Base-by-base conservation (phyloP, 2,797 vertebrate genomes). In the Dipus sagitta region DNA sequence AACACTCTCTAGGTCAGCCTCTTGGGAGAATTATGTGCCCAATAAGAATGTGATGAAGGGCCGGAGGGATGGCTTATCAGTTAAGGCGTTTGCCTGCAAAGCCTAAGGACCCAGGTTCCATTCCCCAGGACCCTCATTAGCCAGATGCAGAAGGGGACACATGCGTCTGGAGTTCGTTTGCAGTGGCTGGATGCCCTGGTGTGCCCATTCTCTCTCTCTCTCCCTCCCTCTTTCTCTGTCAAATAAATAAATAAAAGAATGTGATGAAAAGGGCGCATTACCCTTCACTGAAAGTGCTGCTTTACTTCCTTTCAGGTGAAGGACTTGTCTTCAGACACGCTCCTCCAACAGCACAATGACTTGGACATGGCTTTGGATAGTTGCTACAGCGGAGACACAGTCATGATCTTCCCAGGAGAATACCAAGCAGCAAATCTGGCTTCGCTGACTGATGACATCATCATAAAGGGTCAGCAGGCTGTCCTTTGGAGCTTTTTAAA, bases 401-500 rank as follows among this genome's bases (percentile, higher is more conserved):
- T 96, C 0, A 92, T 97, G 0, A 70, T 98, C 94, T 98, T 98
- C 75, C 98, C 98, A 70, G 97, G 97, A 86, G 96, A 98, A 94
- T 94, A 98, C 52, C 84, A 98, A 94, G 97, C 98, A 93, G 15
- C 87, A 77, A 98, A 97, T 30, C 95, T 98, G 88, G 88, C 96
- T 80, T 96, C 98, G 86, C 87, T 98, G 95, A 97, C 97, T 54
- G 97, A 98, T 87, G 96, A 97, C 96, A 97, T 98, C 88, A 71
- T 95, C 91, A 98, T 95, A 93, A 97, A 96, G 94, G 97, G 97
- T 98, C 67, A 95, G 60, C n/a, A 34, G 14, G 77, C 32, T 18
- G 15, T 82, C 64, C 75, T 95, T 87, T 92, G 65, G 47, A 42
- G 13, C 30, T 47, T 94, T 92, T 90, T 47, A 83, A 71, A 38